Evolutionary conservation across 2,113 vertebrate genomes (phyloP).

Genomic region (Burhinus bistriatus): DNA sequence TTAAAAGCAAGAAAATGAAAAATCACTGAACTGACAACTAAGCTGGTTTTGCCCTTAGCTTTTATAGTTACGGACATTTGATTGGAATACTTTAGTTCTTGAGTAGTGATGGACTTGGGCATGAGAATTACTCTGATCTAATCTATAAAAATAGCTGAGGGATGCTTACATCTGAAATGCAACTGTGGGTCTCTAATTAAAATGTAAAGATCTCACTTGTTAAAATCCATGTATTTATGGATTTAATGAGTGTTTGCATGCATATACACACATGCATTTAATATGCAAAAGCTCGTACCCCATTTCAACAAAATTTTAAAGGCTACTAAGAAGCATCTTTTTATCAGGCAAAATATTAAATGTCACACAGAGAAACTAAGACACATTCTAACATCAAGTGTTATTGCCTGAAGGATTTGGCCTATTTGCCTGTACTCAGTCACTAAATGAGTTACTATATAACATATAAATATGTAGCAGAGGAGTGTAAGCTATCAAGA

Average conservation of each 20-base stretch:
- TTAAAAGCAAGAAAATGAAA: slow-evolving; percentile 53
- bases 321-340: not conserved
- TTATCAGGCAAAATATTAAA: not conserved
- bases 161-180: not conserved
- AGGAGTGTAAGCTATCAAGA: not conserved
- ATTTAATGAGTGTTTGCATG: not conserved
- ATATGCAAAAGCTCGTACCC: not conserved
- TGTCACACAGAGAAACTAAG: not conserved
- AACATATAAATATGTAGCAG: not conserved
- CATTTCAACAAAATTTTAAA: not conserved
- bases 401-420: not conserved
- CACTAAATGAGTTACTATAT: not conserved
- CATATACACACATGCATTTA: not conserved
- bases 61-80: not conserved
- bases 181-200: not conserved
- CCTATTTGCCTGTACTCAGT: not conserved
- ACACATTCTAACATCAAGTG: not conserved
- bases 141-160: not conserved
- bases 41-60: not conserved
- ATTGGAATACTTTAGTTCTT: not conserved
- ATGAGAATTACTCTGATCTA: not conserved
- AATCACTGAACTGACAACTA: slow-evolving; percentile 24
- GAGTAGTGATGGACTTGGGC: not conserved
- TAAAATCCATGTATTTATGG: not conserved
- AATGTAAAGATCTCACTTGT: not conserved